Percentiles rank a stretch among this genome's conserved stretches.
Evolutionary conservation across 2,888 invertebrate genomes (phyloP).

Genomic region (Rhopalosiphum nymphaeae): DNA sequence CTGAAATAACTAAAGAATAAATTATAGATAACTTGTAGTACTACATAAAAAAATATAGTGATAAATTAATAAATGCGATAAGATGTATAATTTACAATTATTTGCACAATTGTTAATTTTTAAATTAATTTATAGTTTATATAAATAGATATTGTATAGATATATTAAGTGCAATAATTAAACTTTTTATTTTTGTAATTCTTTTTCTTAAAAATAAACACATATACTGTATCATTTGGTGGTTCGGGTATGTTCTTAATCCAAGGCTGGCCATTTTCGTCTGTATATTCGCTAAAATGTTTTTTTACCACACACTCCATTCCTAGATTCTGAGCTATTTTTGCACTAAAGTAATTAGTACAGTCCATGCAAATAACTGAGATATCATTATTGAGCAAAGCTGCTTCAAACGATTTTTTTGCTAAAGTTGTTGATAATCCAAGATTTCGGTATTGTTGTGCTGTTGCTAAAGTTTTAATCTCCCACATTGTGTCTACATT

Average conservation of each 20-base stretch:
- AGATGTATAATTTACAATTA: not conserved
- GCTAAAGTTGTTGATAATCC: constrained; percentile 37
- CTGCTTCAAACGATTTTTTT: constrained; percentile 43
- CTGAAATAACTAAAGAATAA: too few species aligned
- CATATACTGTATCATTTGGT: constrained; percentile 12
- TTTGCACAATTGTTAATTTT: not conserved
- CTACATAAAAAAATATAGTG: not conserved
- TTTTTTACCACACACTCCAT: constrained; percentile 54
- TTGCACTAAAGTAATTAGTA: constrained; percentile 41
- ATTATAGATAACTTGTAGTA: not conserved
- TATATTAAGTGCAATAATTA: not conserved
- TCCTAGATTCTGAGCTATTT: constrained; percentile 40
- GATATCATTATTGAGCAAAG: constrained; percentile 28
- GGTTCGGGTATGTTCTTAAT: constrained; percentile 34
- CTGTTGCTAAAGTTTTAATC: constrained; percentile 46
- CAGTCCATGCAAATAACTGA: constrained; percentile 49
- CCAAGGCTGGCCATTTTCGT: constrained; percentile 28
- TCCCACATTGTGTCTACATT: constrained; percentile 48
- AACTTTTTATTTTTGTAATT: constrained; percentile 42
- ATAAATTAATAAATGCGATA: not conserved
- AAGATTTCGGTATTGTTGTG: constrained; percentile 43
- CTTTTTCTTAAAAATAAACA: constrained; percentile 53
- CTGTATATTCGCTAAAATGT: constrained; percentile 48
- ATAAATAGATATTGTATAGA: not conserved
- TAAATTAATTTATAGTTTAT: not conserved